Evolutionary conservation across 1,140 invertebrate species (phyloP).

Genomic region (Portunus trituberculatus): DNA sequence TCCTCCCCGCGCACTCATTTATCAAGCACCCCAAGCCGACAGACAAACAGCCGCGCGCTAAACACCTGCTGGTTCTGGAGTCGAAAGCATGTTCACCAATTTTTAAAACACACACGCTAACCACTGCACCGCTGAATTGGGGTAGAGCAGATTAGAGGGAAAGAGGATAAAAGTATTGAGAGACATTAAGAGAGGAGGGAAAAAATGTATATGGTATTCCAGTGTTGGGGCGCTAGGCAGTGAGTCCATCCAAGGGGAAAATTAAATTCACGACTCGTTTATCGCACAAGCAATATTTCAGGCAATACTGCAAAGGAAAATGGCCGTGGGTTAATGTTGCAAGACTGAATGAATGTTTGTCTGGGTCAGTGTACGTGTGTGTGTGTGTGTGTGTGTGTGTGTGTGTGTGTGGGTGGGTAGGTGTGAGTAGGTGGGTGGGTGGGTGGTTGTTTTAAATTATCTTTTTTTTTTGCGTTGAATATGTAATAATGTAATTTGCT

Average conservation of each 20-base stretch:
- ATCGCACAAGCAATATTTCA: not conserved
- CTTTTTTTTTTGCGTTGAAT: too few species aligned
- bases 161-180: not conserved
- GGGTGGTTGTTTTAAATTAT: too few species aligned
- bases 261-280: slow-evolving; percentile 23
- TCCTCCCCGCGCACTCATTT: too few species aligned
- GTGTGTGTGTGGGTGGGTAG: not conserved
- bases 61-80: too few species aligned
- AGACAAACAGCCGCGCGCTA: too few species aligned
- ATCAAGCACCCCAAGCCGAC: too few species aligned
- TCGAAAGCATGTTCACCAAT: too few species aligned
- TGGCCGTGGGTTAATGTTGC: not conserved
- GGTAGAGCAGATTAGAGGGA: not conserved
- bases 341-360: slow-evolving; percentile 4
- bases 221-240: not conserved
- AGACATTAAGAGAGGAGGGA: not conserved
- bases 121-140: too few species aligned
- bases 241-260: slow-evolving; percentile 10
- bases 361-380: not conserved
- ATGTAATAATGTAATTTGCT: too few species aligned
- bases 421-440: not conserved
- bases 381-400: not conserved
- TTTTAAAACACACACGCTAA: too few species aligned
- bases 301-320: slow-evolving; percentile 7
- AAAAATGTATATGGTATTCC: not conserved